These are phyloP conservation scores for Meghimatium bilineatum DNA, from an alignment of 2,888 invertebrate species.

Conservation along the genomic window DNA sequence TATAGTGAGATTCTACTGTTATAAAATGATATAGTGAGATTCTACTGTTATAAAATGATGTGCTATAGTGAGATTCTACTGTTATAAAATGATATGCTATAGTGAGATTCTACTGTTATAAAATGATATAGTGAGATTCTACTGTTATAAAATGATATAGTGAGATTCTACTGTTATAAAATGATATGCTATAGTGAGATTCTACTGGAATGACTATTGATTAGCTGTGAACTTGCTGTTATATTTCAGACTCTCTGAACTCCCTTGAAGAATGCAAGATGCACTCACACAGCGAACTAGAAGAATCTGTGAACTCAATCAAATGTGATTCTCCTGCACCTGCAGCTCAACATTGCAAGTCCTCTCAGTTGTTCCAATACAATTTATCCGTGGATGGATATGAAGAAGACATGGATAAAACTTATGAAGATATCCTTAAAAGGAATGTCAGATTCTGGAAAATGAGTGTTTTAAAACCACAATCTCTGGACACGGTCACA, in stretches of 20 bases:
- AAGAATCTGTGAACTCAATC: slow-evolving; percentile 27
- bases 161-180: too few relatives aligned
- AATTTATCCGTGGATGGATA: neutral
- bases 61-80: too few relatives aligned
- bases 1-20: too few relatives aligned
- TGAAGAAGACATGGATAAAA: neutral
- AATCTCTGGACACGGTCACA: neutral
- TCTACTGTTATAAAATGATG: too few relatives aligned
- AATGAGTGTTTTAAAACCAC: neutral
- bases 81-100: too few relatives aligned
- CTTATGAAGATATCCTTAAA: neutral
- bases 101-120: too few relatives aligned
- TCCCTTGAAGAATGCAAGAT: slow-evolving; percentile 32
- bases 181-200: too few relatives aligned
- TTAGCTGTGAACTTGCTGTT: too few relatives aligned
- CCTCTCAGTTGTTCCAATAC: neutral
- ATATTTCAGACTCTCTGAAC: slow-evolving; percentile 30
- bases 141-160: too few relatives aligned
- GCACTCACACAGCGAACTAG: slow-evolving; percentile 34
- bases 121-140: too few relatives aligned
- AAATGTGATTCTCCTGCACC: neutral
- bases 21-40: too few relatives aligned
- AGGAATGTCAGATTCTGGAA: slow-evolving; percentile 3
- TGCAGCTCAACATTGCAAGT: neutral
- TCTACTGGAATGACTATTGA: too few relatives aligned